Evolutionary conservation across 1,140 invertebrate species (phyloP).

Genomic region (Euwallacea similis): DNA sequence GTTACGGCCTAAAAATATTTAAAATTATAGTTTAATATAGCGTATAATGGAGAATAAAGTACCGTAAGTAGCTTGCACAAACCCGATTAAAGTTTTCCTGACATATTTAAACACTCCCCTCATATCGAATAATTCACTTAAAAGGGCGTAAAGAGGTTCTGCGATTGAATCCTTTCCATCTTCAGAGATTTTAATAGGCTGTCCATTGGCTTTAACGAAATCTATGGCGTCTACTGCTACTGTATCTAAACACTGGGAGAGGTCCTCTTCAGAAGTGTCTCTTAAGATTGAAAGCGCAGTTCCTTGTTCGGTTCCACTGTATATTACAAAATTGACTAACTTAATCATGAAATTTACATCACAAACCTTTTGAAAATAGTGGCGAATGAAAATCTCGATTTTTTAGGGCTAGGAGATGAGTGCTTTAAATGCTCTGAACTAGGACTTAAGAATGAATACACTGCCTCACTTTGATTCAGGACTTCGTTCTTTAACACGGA

Average conservation of each 20-base stretch:
- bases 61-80: slow-evolving; percentile 68
- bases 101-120: slow-evolving; percentile 85
- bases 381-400: slow-evolving; percentile 80
- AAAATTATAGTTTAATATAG: background rate
- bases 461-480: slow-evolving; percentile 83
- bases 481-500: slow-evolving; percentile 83
- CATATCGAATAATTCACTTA: slow-evolving; percentile 89
- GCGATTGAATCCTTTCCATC: slow-evolving; percentile 81
- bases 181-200: slow-evolving; percentile 54
- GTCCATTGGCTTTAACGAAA: slow-evolving; percentile 45
- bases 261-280: slow-evolving; percentile 71
- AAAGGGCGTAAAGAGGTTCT: slow-evolving; percentile 81
- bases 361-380: slow-evolving; percentile 81
- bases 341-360: background rate
- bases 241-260: slow-evolving; percentile 69
- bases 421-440: slow-evolving; percentile 86
- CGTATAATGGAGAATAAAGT: background rate
- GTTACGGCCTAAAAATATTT: slow-evolving; percentile 64
- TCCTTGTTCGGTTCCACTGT: slow-evolving; percentile 52
- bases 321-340: slow-evolving; percentile 22
- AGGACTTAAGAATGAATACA: slow-evolving; percentile 87
- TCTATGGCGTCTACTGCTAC: slow-evolving; percentile 57
- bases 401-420: slow-evolving; percentile 73
- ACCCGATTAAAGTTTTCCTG: slow-evolving; percentile 82
- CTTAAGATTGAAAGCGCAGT: slow-evolving; percentile 52